Percentiles rank a stretch among this genome's conserved stretches.
phyloP scores from a whole-genome alignment of 2,888 invertebrate species.

The Trissolcus japonicus region DNA sequence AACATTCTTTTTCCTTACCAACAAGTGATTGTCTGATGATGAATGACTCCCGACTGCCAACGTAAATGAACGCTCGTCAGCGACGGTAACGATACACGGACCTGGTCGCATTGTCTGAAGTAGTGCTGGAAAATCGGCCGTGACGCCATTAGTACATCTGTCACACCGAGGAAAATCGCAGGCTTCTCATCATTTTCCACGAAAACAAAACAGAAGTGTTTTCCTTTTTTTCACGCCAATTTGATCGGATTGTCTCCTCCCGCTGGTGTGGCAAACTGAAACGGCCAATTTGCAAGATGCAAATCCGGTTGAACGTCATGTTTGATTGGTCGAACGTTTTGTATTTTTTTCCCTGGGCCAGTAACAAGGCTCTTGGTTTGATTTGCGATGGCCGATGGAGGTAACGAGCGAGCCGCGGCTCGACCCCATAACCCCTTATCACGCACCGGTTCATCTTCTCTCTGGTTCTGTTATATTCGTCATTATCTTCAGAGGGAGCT shows the following conservation, averaged over 20 bases:
- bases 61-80: constrained; percentile 38
- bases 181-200: constrained; percentile 13
- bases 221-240: constrained; percentile 11
- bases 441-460: constrained; percentile 33
- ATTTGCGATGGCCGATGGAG: constrained; percentile 39
- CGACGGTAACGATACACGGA: constrained; percentile 19
- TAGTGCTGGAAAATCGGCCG: constrained; percentile 21
- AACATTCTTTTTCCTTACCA: constrained; percentile 9
- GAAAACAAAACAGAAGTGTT: constrained; percentile 13
- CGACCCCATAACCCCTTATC: constrained; percentile 41
- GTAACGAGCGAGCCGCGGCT: constrained; percentile 45
- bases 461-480: constrained; percentile 49
- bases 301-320: constrained; percentile 19
- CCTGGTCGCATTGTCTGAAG: background rate
- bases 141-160: constrained; percentile 28
- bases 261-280: background rate
- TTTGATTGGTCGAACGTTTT: constrained; percentile 16
- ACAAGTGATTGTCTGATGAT: constrained; percentile 14
- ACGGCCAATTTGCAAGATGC: constrained; percentile 29
- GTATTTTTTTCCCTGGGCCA: background rate
- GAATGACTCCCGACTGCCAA: constrained; percentile 24
- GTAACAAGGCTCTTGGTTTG: constrained; percentile 42
- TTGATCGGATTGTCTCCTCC: constrained; percentile 12
- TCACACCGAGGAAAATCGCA: constrained; percentile 21
- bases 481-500: constrained; percentile 55